Conservation (phyloP, 2,113 vertebrate species). For the Nothoprocta pentlandii region DNA sequence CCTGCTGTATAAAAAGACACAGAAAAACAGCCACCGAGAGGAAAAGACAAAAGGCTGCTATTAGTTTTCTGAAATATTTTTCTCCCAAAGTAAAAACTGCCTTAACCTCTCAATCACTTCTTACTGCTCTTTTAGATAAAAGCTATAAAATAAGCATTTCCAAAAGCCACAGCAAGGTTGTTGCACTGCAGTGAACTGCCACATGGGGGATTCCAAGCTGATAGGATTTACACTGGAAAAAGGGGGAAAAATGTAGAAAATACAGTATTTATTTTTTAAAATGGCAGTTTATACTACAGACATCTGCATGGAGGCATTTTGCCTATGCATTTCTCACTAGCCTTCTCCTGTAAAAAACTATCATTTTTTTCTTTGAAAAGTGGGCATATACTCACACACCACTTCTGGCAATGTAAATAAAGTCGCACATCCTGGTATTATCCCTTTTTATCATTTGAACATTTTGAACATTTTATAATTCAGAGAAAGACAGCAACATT, state of each 20-base stretch:
- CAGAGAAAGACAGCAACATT: neutral
- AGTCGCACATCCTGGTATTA: neutral
- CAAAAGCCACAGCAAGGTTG: fast-evolving
- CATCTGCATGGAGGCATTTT: neutral
- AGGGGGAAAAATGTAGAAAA: neutral
- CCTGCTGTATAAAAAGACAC: neutral
- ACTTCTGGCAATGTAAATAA: neutral
- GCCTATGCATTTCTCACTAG: neutral
- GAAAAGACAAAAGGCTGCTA: fast-evolving
- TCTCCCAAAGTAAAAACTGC: neutral
- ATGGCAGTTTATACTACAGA: neutral
- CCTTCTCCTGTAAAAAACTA: neutral
- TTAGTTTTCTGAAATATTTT: neutral
- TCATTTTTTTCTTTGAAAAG: neutral
- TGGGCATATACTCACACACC: fast-evolving
- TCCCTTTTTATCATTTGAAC: neutral
- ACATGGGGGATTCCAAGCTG: conserved; percentile 61
- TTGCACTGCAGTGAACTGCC: conserved; percentile 59
- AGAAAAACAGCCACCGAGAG: fast-evolving
- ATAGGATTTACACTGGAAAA: neutral
- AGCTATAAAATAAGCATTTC: neutral
- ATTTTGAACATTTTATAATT: neutral
- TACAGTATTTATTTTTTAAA: neutral
- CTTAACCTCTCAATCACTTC: neutral
- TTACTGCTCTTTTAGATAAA: neutral